Conservation (phyloP, 2,888 invertebrate genomes). For the Calephelis perditalis region DNA sequence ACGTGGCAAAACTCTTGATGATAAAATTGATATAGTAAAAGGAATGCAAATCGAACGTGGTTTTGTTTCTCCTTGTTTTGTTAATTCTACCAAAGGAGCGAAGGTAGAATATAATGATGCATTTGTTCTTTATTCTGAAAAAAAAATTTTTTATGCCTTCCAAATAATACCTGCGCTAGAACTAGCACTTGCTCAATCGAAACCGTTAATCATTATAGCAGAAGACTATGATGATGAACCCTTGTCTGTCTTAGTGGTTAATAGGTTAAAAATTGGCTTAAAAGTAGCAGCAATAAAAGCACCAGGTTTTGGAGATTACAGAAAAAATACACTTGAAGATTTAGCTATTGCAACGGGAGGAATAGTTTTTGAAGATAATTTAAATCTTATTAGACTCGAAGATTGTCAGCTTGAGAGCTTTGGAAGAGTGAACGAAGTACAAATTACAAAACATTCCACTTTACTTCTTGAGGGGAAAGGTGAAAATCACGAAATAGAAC, state of each 20-base stretch:
- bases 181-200: constrained; percentile 94
- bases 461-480: constrained; percentile 84
- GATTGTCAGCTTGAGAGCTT: constrained; percentile 89
- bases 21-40: constrained; percentile 97
- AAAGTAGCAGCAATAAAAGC: constrained; percentile 98
- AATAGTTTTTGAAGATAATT: constrained; percentile 96
- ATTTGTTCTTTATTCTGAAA: constrained; percentile 94
- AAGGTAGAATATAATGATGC: constrained; percentile 99
- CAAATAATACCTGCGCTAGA: constrained; percentile 98
- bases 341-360: constrained; percentile 96
- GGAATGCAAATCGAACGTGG: constrained; percentile 99
- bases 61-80: constrained; percentile 99
- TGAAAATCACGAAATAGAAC: constrained; percentile 84
- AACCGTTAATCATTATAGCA: constrained; percentile 96
- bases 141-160: constrained; percentile 98
- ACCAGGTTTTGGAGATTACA: constrained; percentile 97
- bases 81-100: constrained; percentile 98
- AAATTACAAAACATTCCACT: constrained; percentile 95
- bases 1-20: constrained; percentile 97
- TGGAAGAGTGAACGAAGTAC: constrained; percentile 91
- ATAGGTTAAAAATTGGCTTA: constrained; percentile 92
- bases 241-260: constrained; percentile 94
- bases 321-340: constrained; percentile 94
- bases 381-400: constrained; percentile 92
- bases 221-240: constrained; percentile 98